These are phyloP conservation scores for Ganaspis brasiliensis DNA, from an alignment of 2,888 invertebrate genomes.

Conservation along the genomic window DNA sequence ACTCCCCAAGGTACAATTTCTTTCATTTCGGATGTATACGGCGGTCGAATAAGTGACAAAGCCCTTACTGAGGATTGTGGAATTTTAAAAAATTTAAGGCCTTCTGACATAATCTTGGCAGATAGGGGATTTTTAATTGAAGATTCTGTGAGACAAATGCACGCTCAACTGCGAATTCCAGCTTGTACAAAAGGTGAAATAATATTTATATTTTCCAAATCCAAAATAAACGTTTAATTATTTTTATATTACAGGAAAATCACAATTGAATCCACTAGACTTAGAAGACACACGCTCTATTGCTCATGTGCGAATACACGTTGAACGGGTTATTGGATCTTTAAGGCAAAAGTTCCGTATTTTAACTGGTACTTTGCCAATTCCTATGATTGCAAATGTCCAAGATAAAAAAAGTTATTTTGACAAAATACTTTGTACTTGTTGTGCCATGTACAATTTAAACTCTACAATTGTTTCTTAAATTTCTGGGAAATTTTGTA, in stretches of 20 bases:
- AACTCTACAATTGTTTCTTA: neutral
- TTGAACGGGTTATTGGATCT: conserved; percentile 24
- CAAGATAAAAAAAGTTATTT: neutral
- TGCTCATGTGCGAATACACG: conserved; percentile 23
- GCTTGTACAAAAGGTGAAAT: conserved; percentile 34
- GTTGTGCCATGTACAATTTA: conserved; percentile 26
- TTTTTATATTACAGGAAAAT: conserved; percentile 11
- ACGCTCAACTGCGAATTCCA: neutral
- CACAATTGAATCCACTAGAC: neutral
- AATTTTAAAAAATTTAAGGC: neutral
- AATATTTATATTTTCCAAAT: no score
- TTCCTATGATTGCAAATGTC: neutral
- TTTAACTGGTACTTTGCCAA: neutral
- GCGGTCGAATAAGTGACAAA: conserved; percentile 49
- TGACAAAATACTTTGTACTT: neutral
- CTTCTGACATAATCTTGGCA: neutral
- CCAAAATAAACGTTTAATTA: no score
- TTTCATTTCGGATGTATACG: conserved; percentile 50
- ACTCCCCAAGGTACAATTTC: conserved; percentile 54
- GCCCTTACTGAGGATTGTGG: conserved; percentile 28
- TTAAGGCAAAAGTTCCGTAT: neutral
- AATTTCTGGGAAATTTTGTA: neutral
- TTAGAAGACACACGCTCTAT: neutral
- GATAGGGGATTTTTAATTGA: neutral
- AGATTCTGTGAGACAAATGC: neutral